A percentile compares a stretch with the other conserved stretches of the same genome.
Evolutionary conservation across 2,797 vertebrate species (phyloP).

Genomic region (Pagetopsis macropterus): DNA sequence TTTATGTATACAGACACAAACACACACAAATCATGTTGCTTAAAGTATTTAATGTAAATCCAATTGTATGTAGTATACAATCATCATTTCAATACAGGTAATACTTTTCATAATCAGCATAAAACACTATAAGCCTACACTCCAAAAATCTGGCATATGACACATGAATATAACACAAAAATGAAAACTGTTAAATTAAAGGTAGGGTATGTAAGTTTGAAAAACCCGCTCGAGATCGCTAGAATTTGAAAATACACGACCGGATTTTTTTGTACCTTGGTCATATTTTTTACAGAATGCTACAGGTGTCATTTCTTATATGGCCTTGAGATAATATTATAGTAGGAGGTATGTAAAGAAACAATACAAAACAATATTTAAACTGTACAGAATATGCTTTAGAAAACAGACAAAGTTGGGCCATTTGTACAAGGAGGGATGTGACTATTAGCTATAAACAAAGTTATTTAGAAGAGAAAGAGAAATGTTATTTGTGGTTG

Average conservation of each 20-base stretch:
- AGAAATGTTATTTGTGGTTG: not conserved
- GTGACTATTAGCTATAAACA: conserved; percentile 2
- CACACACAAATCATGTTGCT: conserved; percentile 2
- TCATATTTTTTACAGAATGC: conserved; percentile 13
- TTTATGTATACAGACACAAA: not conserved
- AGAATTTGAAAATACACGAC: no score
- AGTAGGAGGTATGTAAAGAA: conserved; percentile 46
- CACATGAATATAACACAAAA: not conserved
- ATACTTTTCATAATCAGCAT: not conserved
- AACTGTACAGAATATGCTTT: conserved; percentile 62
- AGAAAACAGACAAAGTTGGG: conserved; percentile 37
- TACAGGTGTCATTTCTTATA: not conserved
- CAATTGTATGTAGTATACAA: conserved; percentile 13
- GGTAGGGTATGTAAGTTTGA: no score
- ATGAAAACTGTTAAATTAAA: conserved; percentile 1
- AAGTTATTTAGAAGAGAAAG: not conserved
- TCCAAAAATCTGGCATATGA: not conserved
- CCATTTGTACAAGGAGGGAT: conserved; percentile 41
- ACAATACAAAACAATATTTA: conserved; percentile 68
- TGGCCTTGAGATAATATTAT: conserved; percentile 16
- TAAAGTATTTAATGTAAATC: conserved; percentile 80
- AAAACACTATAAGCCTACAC: not conserved
- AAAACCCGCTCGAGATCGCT: no score
- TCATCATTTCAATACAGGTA: not conserved
- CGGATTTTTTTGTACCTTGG: not conserved